Conservation (phyloP, 2,888 invertebrate species). For the Romanomermis culicivorax region DNA sequence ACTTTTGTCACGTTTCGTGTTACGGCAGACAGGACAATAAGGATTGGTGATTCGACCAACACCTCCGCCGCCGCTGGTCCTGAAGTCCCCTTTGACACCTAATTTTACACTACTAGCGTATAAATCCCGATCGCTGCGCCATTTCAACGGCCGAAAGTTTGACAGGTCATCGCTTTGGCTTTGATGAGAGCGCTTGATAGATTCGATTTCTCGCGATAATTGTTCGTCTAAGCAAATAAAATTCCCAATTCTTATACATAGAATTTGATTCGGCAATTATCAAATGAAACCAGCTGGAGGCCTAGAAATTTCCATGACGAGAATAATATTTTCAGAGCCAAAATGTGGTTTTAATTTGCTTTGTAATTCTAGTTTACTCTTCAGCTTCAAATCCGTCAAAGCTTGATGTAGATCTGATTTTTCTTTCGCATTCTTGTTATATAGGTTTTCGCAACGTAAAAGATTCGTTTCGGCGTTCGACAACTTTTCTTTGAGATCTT, state of each 20-base stretch:
- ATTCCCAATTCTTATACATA: not conserved
- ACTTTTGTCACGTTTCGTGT: no score
- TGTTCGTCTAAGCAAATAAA: not conserved
- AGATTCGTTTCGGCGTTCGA: not conserved
- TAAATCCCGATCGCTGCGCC: not conserved
- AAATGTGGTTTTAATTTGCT: no score
- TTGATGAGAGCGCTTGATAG: no score
- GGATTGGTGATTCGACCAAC: not conserved
- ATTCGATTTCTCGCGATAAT: not conserved
- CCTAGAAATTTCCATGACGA: no score
- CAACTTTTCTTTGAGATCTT: not conserved
- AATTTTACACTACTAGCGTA: no score
- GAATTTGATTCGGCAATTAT: no score
- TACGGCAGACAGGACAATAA: not conserved
- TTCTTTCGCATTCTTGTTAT: not conserved
- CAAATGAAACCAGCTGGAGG: no score
- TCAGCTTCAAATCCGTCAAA: no score
- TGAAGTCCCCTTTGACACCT: no score
- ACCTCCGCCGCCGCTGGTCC: not conserved
- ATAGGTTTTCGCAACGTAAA: slow-evolving; percentile 4
- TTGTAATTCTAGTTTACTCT: no score
- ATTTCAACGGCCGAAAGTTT: not conserved
- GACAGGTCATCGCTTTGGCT: no score
- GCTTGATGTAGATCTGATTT: not conserved
- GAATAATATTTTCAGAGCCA: no score